phyloP scores from a whole-genome alignment of 1,140 invertebrate species.

The Dendroctonus valens region DNA sequence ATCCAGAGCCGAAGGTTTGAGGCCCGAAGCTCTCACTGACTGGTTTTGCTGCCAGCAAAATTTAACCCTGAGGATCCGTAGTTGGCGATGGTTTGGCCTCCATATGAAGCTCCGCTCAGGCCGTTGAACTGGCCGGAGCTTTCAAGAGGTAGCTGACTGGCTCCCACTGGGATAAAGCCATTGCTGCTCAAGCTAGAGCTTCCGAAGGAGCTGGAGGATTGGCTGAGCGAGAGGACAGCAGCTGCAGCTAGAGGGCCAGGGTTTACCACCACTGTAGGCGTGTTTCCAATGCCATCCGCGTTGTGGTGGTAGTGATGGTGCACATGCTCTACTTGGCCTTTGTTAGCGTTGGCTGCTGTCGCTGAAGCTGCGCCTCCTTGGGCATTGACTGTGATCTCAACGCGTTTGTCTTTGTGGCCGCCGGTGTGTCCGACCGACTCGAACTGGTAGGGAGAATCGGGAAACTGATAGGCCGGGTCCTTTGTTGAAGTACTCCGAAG shows the following conservation, averaged over 20 bases:
- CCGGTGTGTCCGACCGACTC: conserved; percentile 41
- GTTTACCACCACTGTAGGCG: conserved; percentile 58
- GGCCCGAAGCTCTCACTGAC: conserved; percentile 46
- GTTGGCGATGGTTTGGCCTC: conserved; percentile 44
- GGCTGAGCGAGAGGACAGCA: conserved; percentile 38
- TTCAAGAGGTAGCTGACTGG: conserved; percentile 30
- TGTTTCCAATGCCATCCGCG: conserved; percentile 54
- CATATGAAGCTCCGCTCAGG: conserved; percentile 40
- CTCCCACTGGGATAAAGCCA: conserved; percentile 22
- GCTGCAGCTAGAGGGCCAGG: conserved; percentile 49
- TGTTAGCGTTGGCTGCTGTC: conserved; percentile 5
- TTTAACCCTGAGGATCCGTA: conserved; percentile 38
- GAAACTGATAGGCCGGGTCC: conserved; percentile 25
- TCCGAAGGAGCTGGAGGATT: conserved; percentile 16
- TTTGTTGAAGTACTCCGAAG: conserved; percentile 33
- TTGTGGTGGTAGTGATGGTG: conserved; percentile 81
- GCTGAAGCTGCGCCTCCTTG: conserved; percentile 49
- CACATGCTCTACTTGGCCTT: conserved; percentile 55
- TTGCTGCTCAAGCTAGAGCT: conserved; percentile 19
- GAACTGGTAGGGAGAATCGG: conserved; percentile 53
- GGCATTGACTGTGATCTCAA: conserved; percentile 51
- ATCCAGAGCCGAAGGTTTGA: conserved; percentile 40
- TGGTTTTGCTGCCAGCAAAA: conserved; percentile 45
- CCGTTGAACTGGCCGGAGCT: conserved; percentile 32
- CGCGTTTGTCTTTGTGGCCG: conserved; percentile 46